Percentiles rank a stretch among this genome's conserved stretches.
These are phyloP conservation scores for Urocynchramus pylzowi DNA, from an alignment of 2,113 vertebrate genomes.

Conservation along the genomic window DNA sequence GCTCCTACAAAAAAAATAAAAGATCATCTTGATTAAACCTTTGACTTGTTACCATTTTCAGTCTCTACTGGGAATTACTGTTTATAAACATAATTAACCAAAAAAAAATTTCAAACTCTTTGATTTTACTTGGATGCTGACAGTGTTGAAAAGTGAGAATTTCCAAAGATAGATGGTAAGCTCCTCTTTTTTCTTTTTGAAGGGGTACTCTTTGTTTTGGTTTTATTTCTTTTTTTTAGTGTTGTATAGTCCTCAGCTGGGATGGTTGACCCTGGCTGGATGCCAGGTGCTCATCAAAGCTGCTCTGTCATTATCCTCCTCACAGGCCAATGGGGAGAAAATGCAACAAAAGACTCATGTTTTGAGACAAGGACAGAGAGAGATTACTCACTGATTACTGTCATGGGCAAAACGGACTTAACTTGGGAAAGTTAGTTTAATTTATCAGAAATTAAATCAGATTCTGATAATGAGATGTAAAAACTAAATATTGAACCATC, in stretches of 20 bases:
- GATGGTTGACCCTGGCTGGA: not conserved
- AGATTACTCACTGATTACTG: not conserved
- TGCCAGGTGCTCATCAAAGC: not conserved
- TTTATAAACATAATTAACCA: not conserved
- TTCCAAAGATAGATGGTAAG: not conserved
- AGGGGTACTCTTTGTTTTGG: accelerated
- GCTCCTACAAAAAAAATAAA: not conserved
- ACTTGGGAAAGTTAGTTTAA: not conserved
- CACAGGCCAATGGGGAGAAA: not conserved
- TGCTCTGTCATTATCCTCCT: not conserved
- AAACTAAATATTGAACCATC: not conserved
- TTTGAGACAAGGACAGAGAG: not conserved
- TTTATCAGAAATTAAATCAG: not conserved
- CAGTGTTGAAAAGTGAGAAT: not conserved
- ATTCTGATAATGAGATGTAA: not conserved
- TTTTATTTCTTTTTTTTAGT: not conserved
- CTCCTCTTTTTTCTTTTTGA: not conserved
- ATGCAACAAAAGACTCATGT: not conserved
- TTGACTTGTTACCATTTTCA: not conserved
- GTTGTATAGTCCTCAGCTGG: not conserved
- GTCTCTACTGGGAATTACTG: not conserved
- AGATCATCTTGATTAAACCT: not conserved
- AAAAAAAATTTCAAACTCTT: not conserved
- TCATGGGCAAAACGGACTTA: not conserved
- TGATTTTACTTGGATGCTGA: not conserved